These are phyloP conservation scores for Micrastur ruficollis DNA, from an alignment of 2,797 vertebrate genomes.

Conservation along the genomic window DNA sequence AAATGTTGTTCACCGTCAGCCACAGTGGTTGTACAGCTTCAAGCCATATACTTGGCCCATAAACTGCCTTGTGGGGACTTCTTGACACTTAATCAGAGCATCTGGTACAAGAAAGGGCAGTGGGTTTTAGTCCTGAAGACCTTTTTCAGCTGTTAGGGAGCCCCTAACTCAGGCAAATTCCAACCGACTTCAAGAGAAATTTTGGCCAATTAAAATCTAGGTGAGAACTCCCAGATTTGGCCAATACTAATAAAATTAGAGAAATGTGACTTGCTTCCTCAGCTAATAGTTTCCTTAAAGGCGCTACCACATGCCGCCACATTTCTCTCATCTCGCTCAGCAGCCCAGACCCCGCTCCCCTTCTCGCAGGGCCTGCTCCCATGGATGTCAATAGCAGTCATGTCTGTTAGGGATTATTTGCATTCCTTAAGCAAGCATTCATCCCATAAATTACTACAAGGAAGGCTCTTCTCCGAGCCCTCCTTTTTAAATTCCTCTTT, in stretches of 20 bases:
- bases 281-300: conserved; percentile 34
- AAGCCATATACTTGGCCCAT: neutral
- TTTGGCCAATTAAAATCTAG: conserved; percentile 1
- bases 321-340: neutral
- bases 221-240: conserved; percentile 43
- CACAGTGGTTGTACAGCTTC: neutral
- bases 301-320: neutral
- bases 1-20: conserved; percentile 50
- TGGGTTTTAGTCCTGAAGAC: neutral
- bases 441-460: neutral
- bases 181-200: neutral
- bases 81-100: neutral
- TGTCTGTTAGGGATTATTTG: neutral
- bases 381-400: neutral
- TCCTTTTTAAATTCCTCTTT: conserved; percentile 17
- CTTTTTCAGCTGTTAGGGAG: neutral
- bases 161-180: neutral
- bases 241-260: conserved; percentile 45
- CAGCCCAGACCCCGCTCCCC: neutral
- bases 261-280: conserved; percentile 28
- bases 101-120: neutral
- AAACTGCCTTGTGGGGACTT: neutral
- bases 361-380: neutral
- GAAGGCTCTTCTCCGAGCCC: conserved; percentile 8
- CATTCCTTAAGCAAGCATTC: conserved; percentile 10